These are phyloP conservation scores for Petaurus breviceps DNA, from an alignment of 2,113 vertebrate species.

Conservation along the genomic window DNA sequence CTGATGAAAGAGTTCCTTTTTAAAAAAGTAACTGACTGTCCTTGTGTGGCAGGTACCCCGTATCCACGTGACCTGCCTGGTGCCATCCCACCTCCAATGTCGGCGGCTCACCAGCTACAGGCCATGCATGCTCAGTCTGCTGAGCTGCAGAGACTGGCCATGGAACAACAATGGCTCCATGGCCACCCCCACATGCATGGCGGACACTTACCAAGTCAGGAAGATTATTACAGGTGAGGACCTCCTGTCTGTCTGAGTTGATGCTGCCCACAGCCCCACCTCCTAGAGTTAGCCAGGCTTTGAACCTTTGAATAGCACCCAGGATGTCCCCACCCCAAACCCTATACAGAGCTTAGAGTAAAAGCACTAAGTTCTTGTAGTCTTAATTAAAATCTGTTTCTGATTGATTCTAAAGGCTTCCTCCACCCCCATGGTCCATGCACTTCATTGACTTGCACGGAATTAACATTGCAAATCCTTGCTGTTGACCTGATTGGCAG, in stretches of 20 bases:
- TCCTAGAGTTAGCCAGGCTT: not conserved
- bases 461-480: not conserved
- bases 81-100: conserved; percentile 96
- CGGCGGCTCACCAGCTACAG: conserved; percentile 97
- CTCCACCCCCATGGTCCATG: not conserved
- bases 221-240: conserved; percentile 98
- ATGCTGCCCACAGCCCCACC: not conserved
- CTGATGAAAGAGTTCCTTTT: not conserved
- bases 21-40: not conserved
- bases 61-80: conserved; percentile 94
- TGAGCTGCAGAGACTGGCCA: conserved; percentile 96
- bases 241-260: not conserved
- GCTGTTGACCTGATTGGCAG: not conserved
- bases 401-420: not conserved
- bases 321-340: not conserved
- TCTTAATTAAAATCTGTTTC: not conserved
- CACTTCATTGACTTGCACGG: not conserved
- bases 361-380: not conserved
- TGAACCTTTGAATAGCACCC: rapidly evolving
- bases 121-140: conserved; percentile 99
- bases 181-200: conserved; percentile 98
- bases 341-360: too few species aligned
- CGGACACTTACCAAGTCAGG: conserved; percentile 95
- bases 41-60: conserved; percentile 88
- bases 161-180: conserved; percentile 99